Evolutionary conservation across 2,113 vertebrate genomes (phyloP).

Genomic region (Galemys pyrenaicus): DNA sequence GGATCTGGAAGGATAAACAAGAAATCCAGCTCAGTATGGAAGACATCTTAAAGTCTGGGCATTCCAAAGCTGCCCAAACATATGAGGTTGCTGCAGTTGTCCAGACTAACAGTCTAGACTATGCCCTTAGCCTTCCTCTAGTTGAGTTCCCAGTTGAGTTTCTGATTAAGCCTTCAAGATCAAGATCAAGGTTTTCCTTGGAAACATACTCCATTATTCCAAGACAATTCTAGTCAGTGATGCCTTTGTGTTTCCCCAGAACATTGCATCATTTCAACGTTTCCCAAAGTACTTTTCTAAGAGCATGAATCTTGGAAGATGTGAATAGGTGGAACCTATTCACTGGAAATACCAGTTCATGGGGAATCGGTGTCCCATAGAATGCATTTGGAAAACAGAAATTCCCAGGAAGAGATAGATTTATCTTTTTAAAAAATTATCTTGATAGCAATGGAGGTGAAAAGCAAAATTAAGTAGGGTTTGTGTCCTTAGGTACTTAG

Average conservation of each 20-base stretch:
- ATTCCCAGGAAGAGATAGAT: not conserved
- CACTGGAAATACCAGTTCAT: not conserved
- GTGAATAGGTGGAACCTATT: not conserved
- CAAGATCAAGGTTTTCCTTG: not conserved
- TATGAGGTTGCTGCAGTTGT: not conserved
- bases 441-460: not conserved
- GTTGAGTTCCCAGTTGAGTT: not conserved
- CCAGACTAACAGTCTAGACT: not conserved
- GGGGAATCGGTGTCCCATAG: not conserved
- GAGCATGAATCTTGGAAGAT: not conserved
- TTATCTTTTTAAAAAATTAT: not conserved
- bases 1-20: not conserved
- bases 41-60: not conserved
- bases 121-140: not conserved
- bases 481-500: not conserved
- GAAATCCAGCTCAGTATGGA: not conserved
- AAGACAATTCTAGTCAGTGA: not conserved
- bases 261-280: not conserved
- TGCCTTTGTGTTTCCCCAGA: not conserved
- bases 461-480: not conserved
- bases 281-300: not conserved
- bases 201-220: not conserved
- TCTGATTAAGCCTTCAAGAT: not conserved
- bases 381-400: not conserved
- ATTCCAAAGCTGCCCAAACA: not conserved